phyloP scores from a whole-genome alignment of 2,797 vertebrate species.

The Acrossocheilus fasciatus region DNA sequence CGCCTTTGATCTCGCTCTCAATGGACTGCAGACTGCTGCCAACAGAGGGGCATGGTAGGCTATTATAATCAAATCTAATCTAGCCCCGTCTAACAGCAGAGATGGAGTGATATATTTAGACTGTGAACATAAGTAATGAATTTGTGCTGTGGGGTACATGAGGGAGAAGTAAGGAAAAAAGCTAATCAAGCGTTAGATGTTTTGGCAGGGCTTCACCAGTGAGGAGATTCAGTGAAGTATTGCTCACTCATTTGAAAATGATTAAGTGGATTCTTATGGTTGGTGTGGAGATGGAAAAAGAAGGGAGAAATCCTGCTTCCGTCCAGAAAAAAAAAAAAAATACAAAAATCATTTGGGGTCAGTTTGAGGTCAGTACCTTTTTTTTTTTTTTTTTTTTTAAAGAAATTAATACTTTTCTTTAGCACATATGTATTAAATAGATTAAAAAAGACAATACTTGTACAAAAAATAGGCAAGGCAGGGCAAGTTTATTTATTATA shows the following conservation, averaged over 20 bases:
- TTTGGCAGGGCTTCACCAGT: slow-evolving; percentile 48
- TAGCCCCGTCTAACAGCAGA: slow-evolving; percentile 47
- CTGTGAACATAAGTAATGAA: slow-evolving; percentile 55
- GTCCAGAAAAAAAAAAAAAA: background rate
- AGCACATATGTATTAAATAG: background rate
- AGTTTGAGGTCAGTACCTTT: background rate
- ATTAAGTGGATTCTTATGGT: slow-evolving; percentile 36
- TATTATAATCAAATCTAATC: slow-evolving; percentile 60
- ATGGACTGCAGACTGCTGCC: slow-evolving; percentile 41
- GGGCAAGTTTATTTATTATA: too few species aligned
- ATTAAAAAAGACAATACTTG: background rate
- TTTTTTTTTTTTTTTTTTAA: background rate
- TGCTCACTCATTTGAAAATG: slow-evolving; percentile 43
- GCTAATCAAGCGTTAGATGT: slow-evolving; percentile 53
- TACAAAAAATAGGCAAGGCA: background rate
- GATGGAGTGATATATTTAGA: slow-evolving; percentile 58
- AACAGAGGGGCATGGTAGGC: slow-evolving; percentile 39
- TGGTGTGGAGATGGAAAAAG: slow-evolving; percentile 8
- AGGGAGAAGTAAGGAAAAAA: slow-evolving; percentile 40
- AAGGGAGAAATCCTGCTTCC: background rate
- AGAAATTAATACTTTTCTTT: background rate
- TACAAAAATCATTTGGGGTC: background rate
- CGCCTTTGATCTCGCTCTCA: slow-evolving; percentile 52
- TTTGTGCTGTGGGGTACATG: slow-evolving; percentile 45
- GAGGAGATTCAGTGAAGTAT: slow-evolving; percentile 43